Base-by-base conservation (phyloP, 1,140 invertebrate genomes). In the Bombus pascuorum region DNA sequence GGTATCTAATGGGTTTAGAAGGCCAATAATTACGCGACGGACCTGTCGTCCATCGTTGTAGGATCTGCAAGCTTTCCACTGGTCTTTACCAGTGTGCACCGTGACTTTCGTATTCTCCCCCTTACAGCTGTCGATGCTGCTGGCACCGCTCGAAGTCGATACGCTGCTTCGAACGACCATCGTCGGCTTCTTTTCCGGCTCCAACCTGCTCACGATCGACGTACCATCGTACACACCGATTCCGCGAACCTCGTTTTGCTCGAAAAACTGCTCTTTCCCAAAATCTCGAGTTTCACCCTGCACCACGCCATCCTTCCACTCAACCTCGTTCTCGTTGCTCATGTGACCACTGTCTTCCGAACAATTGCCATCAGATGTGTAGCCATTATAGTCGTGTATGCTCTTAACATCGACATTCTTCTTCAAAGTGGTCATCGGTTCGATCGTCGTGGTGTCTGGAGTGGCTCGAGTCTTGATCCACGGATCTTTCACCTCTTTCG, bases 341-440 rank as follows among this genome's bases (percentile, higher is more conserved):
- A 97, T 97, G 93, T 97, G 97, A 71, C 97, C 97, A 42, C 97
- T 97, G 93, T 97, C 97, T 91, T 97, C 97, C 62, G 97, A 97
- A 87, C 96, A 97, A 88, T 95, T 95, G 0, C 94, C 94, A 78
- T 95, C 95, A 12, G 94, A 95, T 0, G 88, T 87, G 75, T 95
- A 95, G 6, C 94, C 89, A 13, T 83, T 90, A 73, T 90, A 86
- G 8, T 85, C 85, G 5, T 85, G 85, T 28, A 73, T 47, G 15
- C 13, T 73, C 42, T 91, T 92, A 0, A 53, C 37, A 25, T 73
- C 59, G 15, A 37, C 37, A 1, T n/a, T 72, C n/a, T 81, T 86
- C 70, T 88, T 90, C 34, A 76, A 37, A 9, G 37, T 42, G 3
- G 53, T 65, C n/a, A 68, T n/a, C 39, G 72, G 37, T 8, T 85